phyloP scores from a whole-genome alignment of 2,888 invertebrate species.

The Phlogophora meticulosa region DNA sequence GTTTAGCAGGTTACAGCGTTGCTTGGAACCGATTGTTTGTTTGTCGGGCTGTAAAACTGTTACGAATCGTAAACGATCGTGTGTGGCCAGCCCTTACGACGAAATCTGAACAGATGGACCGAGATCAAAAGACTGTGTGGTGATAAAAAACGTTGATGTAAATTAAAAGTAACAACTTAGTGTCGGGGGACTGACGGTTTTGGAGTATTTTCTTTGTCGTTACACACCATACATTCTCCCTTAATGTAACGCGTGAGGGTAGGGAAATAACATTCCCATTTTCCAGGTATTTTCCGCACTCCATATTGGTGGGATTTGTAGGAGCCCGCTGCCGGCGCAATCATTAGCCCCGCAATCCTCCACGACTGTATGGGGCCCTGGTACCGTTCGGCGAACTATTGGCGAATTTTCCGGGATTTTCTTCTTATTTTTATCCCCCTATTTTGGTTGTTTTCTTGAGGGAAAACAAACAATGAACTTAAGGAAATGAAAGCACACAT shows the following conservation, averaged over 20 bases:
- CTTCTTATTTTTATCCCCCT: constrained; percentile 73
- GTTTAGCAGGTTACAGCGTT: constrained; percentile 82
- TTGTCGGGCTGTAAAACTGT: constrained; percentile 89
- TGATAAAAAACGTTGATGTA: constrained; percentile 89
- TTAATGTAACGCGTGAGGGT: constrained; percentile 67
- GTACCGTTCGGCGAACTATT: constrained; percentile 82
- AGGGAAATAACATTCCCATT: constrained; percentile 83
- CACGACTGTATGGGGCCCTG: constrained; percentile 79
- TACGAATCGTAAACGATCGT: constrained; percentile 89
- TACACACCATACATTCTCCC: constrained; percentile 72
- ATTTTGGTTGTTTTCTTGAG: constrained; percentile 69
- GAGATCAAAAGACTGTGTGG: constrained; percentile 87
- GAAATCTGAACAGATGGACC: constrained; percentile 89
- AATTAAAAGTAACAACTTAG: constrained; percentile 88
- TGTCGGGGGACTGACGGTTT: constrained; percentile 72
- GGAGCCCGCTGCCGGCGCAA: constrained; percentile 78
- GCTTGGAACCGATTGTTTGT: constrained; percentile 89
- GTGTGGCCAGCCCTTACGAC: constrained; percentile 91
- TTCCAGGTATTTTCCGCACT: constrained; percentile 89
- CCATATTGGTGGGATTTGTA: constrained; percentile 89
- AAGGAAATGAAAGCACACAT: constrained; percentile 46
- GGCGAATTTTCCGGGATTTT: constrained; percentile 84
- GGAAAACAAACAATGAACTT: constrained; percentile 64
- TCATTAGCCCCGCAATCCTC: constrained; percentile 87
- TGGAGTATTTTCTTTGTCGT: constrained; percentile 71